phyloP scores from a whole-genome alignment of 2,113 vertebrate species.

The Trogon melanurus region DNA sequence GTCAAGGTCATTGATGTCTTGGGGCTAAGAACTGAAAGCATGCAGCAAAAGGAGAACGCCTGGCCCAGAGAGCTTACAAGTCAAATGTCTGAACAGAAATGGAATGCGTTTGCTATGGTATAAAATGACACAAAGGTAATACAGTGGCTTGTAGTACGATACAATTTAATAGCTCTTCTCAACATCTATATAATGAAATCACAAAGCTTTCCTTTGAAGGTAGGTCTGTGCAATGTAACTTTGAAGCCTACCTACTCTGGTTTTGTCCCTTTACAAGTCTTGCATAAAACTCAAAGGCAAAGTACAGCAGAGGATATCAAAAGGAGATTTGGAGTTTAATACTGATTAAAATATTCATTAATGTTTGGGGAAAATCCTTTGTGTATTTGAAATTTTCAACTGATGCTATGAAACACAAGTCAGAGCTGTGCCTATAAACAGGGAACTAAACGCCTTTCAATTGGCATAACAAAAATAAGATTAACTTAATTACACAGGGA shows the following conservation, averaged over 20 bases:
- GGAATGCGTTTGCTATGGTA: not conserved
- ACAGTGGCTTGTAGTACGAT: not conserved
- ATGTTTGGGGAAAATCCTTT: not conserved
- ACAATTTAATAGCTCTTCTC: not conserved
- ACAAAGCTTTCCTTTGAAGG: not conserved
- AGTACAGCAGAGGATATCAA: not conserved
- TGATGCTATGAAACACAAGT: not conserved
- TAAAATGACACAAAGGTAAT: not conserved
- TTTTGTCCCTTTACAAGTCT: not conserved
- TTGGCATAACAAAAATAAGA: not conserved
- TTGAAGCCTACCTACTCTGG: not conserved
- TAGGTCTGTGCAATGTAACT: not conserved
- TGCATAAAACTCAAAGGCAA: not conserved
- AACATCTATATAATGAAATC: fast-evolving
- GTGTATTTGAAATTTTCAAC: not conserved
- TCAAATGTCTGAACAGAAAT: not conserved
- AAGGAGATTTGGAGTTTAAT: not conserved
- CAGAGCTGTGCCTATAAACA: not conserved
- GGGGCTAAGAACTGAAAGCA: not conserved
- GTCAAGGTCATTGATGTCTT: not conserved
- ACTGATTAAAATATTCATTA: not conserved
- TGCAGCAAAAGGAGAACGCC: not conserved
- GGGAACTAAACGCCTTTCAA: not conserved
- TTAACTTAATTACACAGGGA: not conserved
- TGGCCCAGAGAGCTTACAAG: not conserved